Evolutionary conservation across 2,113 vertebrate species (phyloP).

Genomic region (Salminus brasiliensis): DNA sequence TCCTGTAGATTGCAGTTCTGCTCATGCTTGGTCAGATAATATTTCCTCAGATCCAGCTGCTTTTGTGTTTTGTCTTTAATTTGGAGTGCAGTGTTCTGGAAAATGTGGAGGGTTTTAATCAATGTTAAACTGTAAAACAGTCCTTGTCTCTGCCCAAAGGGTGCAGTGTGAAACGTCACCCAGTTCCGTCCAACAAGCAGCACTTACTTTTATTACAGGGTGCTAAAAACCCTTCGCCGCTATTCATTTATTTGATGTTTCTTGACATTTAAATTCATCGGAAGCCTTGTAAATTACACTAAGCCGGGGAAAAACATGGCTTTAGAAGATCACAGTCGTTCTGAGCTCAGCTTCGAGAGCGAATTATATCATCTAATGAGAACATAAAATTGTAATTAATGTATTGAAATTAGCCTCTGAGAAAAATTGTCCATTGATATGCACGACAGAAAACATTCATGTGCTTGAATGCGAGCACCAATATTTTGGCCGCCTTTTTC

Average conservation of each 20-base stretch:
- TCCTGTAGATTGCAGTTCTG: neutral
- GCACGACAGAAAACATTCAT: conserved; percentile 59
- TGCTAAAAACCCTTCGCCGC: conserved; percentile 45
- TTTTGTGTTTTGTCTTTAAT: conserved; percentile 12
- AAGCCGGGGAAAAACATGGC: conserved; percentile 44
- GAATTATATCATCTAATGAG: conserved; percentile 57
- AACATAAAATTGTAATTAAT: conserved; percentile 65
- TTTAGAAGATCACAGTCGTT: conserved; percentile 53
- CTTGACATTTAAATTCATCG: conserved; percentile 57
- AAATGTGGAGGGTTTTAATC: conserved; percentile 32
- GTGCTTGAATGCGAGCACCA: conserved; percentile 64
- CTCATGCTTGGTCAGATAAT: conserved; percentile 13
- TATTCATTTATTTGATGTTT: conserved; percentile 59
- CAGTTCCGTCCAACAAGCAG: conserved; percentile 32
- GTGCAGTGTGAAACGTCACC: conserved; percentile 41
- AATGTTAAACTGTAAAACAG: conserved; percentile 43
- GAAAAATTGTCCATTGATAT: conserved; percentile 68
- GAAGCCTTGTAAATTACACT: conserved; percentile 50
- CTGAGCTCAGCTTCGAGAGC: conserved; percentile 41
- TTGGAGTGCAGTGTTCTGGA: too few species aligned
- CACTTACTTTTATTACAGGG: conserved; percentile 42
- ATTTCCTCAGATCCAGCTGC: conserved; percentile 15
- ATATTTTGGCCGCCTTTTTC: conserved; percentile 62
- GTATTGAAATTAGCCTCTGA: conserved; percentile 65
- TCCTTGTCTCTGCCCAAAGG: conserved; percentile 27